Evolutionary conservation across 2,888 invertebrate genomes (phyloP), one percentile per base, ranked within the genome.

Genomic region (Harpalus rufipes): DNA sequence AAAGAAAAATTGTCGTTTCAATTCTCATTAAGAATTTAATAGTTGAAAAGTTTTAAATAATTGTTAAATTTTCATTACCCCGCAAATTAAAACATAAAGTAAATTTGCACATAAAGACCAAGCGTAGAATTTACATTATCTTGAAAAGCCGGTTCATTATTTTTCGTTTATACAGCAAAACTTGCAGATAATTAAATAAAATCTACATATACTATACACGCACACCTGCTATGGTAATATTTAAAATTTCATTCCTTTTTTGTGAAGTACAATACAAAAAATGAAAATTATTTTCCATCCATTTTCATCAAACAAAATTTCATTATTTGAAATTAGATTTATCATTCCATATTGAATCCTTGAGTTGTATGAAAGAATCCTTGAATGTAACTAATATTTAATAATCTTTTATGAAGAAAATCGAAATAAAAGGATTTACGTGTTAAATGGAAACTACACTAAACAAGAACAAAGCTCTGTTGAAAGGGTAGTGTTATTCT

Each of bases 121-220:
- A 63, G 32, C 41, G 32, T 41, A 41, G 80, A 80, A 61, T 80
- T 79, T 79, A 79, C 59, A 18, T 79, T 80, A 80, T 80, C 80
- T 80, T 41, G 61, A 59, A 78, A 80, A 39, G 32, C 59, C 59
- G 59, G 32, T 80, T 58, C 58, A 25, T 78, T 78, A 78, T 78
- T 80, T 80, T 80, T 61, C 61, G 80, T 80, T 80, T 80, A 80
- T 41, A 10, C 80, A 80, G 80, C 80, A 80, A 80, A 80, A 80
- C 61, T 59, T 32, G 58, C 78, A 32, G 78, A 59, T 59, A 78
- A 78, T 78, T 78, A 78, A 78, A 78, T 78, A 78, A 58, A 78
- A 78, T 78, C 59, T 78, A 59, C 78, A 78, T 74, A 74, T 74
- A 74, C 32, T 68, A 74, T 74, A 51, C 21, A 74, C 51, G 56